Evolutionary conservation across 92 coral and sea anemone species (phyloP), one percentile per base, ranked within the genome.

Genomic region (Porites evermanni): DNA sequence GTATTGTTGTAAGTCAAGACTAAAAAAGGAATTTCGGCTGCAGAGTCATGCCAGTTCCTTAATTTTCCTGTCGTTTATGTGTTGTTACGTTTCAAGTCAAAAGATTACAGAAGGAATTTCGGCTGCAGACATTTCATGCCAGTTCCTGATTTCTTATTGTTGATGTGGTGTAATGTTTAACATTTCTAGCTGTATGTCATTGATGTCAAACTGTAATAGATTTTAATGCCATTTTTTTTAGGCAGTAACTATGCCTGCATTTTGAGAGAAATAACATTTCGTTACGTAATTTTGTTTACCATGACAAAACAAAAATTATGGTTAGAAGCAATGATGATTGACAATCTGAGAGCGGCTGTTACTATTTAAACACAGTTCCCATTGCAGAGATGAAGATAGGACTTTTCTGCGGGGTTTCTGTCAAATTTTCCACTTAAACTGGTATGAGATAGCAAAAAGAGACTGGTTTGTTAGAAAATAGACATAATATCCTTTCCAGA

Each of bases 311-410:
- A 79, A 51, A 66, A 18, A 79, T 67, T 7, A 67, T 64, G 47
- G 83, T 65, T 38, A 7, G 6, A 63, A 44, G 3, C 20, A 64
- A 66, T 63, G 44, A 17, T 26, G 64, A 60, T 6, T 14, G 44
- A 79, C 65, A 65, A 29, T 65, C 11, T 64, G 11, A 72, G 83
- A 72, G 83, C 50, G 72, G 83, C 83, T 79, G 83, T 64, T 79
- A 14, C 50, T 79, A 50, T 77, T 21, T 20, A 64, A 67, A 73
- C 83, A 65, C 83, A 79, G 72, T 18, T n/a, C 59, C 47, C 60
- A 4, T 0, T 11, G 51, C 50, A 79, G 72, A 64, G 16, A 19
- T 7, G 1, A 79, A 65, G 73, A 79, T 53, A 79, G 74, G 73
- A 65, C 74, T 65, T 67, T 29, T 51, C 83, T 67, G 63, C 64